Evolutionary conservation across 2,888 invertebrate genomes (phyloP).

Genomic region (Eupithecia inturbata): DNA sequence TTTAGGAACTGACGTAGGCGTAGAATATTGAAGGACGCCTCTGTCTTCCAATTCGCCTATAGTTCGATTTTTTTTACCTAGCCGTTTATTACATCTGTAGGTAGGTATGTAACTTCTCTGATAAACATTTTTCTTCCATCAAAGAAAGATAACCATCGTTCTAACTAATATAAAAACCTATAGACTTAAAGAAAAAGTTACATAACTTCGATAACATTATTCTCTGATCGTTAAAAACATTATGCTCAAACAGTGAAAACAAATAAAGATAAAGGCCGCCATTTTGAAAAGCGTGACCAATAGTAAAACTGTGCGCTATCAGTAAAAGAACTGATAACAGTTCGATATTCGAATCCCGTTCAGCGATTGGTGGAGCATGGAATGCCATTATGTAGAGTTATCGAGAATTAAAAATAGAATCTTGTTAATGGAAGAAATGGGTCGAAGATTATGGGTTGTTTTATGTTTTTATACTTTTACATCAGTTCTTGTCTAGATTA

Average conservation of each 20-base stretch:
- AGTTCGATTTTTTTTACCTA: constrained; percentile 15
- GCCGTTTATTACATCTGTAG: not conserved
- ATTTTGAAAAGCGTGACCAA: constrained; percentile 79
- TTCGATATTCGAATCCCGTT: constrained; percentile 73
- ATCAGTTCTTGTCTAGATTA: constrained; percentile 25
- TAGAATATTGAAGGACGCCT: constrained; percentile 36
- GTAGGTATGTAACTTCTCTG: not conserved
- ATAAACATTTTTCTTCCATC: not conserved
- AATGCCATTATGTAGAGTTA: constrained; percentile 58
- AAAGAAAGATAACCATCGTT: not conserved
- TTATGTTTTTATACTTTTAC: constrained; percentile 48
- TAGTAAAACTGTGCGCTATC: constrained; percentile 69
- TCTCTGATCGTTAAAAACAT: constrained; percentile 64
- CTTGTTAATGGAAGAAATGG: constrained; percentile 67
- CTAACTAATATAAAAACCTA: not conserved
- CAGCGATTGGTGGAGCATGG: constrained; percentile 66
- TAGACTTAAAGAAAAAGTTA: constrained; percentile 36
- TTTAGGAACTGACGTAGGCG: constrained; percentile 31
- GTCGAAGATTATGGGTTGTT: constrained; percentile 50
- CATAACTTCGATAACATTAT: constrained; percentile 60
- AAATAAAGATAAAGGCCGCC: constrained; percentile 70
- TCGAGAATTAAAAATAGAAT: constrained; percentile 69
- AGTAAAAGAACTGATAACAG: constrained; percentile 71
- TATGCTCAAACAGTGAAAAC: constrained; percentile 67
- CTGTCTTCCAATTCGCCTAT: constrained; percentile 30